Conservation (phyloP, 2,113 vertebrate genomes). For the Zosterops hypoxanthus region DNA sequence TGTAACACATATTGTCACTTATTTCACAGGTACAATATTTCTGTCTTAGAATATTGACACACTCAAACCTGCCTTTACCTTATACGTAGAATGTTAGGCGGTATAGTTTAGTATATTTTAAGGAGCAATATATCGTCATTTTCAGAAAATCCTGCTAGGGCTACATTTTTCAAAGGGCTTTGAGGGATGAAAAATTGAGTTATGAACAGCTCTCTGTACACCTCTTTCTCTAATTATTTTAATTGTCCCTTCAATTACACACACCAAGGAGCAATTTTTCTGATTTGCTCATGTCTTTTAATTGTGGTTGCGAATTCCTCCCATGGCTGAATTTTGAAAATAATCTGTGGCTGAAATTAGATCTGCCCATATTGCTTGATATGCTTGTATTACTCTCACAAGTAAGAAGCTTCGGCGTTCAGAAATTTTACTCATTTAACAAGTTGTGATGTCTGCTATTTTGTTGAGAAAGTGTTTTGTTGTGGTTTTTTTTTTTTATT, state of each 20-base stretch:
- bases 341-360: background rate
- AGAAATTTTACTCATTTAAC: background rate
- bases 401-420: background rate
- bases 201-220: background rate
- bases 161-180: background rate
- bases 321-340: background rate
- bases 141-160: background rate
- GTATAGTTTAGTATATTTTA: background rate
- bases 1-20: background rate
- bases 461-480: background rate
- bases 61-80: background rate
- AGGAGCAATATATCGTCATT: background rate
- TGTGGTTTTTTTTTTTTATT: background rate
- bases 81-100: background rate
- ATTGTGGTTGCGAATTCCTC: background rate
- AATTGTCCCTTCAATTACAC: conserved; percentile 1
- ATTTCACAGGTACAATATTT: background rate
- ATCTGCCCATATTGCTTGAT: background rate
- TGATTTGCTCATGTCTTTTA: conserved; percentile 17
- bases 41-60: background rate
- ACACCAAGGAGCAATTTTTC: background rate
- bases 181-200: background rate
- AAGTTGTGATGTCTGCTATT: background rate
- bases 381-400: background rate
- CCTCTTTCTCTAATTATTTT: conserved; percentile 20